These are phyloP conservation scores for Lasioglossum oenotherae DNA, from an alignment of 2,888 invertebrate genomes.

Conservation along the genomic window DNA sequence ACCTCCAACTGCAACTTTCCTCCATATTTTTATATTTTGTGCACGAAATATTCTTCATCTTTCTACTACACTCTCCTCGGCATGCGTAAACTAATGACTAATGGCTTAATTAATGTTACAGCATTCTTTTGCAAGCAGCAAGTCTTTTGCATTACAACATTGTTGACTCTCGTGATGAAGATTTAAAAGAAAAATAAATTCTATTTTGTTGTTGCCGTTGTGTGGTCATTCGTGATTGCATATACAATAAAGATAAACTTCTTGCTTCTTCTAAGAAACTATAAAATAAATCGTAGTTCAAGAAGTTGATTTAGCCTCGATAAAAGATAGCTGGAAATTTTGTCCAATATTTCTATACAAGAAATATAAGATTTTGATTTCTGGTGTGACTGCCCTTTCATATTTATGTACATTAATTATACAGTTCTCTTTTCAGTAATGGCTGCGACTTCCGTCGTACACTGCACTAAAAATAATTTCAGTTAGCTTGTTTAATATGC, in stretches of 20 bases:
- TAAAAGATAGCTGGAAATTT: neutral
- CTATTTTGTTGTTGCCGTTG: neutral
- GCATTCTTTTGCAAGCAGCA: too few species aligned
- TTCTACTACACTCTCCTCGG: neutral
- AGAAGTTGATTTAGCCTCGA: neutral
- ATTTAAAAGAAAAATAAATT: neutral
- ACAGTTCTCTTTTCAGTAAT: neutral
- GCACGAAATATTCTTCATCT: neutral
- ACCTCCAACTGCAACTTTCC: neutral
- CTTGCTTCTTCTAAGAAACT: neutral
- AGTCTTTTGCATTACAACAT: neutral
- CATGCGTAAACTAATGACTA: neutral
- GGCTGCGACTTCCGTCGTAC: neutral
- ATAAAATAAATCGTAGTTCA: neutral
- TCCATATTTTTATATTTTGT: neutral
- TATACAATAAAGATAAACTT: neutral
- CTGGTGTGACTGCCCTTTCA: neutral
- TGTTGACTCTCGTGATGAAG: neutral
- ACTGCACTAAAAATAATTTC: neutral
- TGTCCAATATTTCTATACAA: neutral
- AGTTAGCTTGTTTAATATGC: too few species aligned
- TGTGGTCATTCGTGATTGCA: neutral
- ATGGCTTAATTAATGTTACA: too few species aligned
- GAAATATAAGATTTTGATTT: neutral
- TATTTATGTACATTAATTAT: neutral